phyloP scores from a whole-genome alignment of 2,113 vertebrate species.

The Oryzias woworae region DNA sequence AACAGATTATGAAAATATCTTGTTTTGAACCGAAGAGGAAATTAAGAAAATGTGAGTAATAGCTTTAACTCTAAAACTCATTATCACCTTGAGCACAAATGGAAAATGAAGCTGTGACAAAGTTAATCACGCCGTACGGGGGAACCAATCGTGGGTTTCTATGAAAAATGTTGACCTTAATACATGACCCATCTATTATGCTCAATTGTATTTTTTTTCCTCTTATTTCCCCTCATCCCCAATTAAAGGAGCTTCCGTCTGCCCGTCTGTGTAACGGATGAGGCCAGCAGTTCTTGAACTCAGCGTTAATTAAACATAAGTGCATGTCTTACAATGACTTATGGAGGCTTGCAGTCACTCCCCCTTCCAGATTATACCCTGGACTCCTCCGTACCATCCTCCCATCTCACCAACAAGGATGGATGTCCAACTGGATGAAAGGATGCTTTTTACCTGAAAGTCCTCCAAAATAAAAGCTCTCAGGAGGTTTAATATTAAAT shows the following conservation, averaged over 20 bases:
- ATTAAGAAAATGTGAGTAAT: constrained; percentile 47
- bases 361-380: constrained; percentile 42
- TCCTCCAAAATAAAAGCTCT: constrained; percentile 32
- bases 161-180: constrained; percentile 68
- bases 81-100: constrained; percentile 58
- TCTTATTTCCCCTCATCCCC: constrained; percentile 43
- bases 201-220: constrained; percentile 43
- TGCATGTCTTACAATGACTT: constrained; percentile 51
- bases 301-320: constrained; percentile 73
- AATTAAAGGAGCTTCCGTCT: constrained; percentile 66
- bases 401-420: constrained; percentile 36
- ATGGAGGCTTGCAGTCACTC: constrained; percentile 29
- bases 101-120: constrained; percentile 62
- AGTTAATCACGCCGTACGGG: constrained; percentile 53
- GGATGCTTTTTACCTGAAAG: constrained; percentile 27
- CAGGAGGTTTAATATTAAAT: constrained; percentile 7
- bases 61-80: constrained; percentile 54
- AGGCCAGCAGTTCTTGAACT: constrained; percentile 64
- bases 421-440: constrained; percentile 19
- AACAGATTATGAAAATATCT: constrained; percentile 22
- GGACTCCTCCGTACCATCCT: constrained; percentile 35
- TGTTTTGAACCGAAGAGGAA: constrained; percentile 27
- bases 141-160: constrained; percentile 40
- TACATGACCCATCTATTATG: constrained; percentile 58
- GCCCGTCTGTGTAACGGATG: constrained; percentile 52